phyloP scores from a whole-genome alignment of 2,888 invertebrate genomes.

The Leptinotarsa tumamoca region DNA sequence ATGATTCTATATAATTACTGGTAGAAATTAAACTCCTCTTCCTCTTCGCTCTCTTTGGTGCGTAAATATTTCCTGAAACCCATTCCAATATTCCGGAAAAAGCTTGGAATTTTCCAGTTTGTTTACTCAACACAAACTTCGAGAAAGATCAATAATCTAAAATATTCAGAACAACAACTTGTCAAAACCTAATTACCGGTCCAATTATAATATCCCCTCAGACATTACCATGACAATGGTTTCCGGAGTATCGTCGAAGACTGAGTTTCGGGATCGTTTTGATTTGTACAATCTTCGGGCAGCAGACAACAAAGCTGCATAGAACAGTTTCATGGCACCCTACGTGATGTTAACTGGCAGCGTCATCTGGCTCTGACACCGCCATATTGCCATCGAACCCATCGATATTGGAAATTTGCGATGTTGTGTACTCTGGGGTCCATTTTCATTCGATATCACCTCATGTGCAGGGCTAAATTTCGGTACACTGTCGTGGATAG shows the following conservation, averaged over 20 bases:
- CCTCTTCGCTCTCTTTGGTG: too few species aligned
- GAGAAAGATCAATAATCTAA: constrained; percentile 6
- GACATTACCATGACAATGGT: constrained; percentile 25
- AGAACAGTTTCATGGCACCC: constrained; percentile 38
- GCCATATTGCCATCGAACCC: constrained; percentile 57
- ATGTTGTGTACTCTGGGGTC: constrained; percentile 19
- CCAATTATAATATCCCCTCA: constrained; percentile 18
- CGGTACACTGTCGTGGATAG: background rate
- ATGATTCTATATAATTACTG: too few species aligned
- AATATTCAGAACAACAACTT: constrained; percentile 13
- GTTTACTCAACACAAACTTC: background rate
- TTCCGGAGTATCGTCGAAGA: constrained; percentile 17
- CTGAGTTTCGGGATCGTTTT: constrained; percentile 24
- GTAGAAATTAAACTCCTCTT: too few species aligned
- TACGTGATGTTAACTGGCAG: constrained; percentile 40
- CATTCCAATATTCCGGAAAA: background rate
- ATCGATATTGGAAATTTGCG: constrained; percentile 49
- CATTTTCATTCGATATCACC: background rate
- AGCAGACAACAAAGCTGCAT: constrained; percentile 38
- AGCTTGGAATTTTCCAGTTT: background rate
- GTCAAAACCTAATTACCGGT: constrained; percentile 10
- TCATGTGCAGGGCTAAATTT: background rate
- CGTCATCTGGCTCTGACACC: constrained; percentile 58
- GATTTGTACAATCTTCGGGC: constrained; percentile 35
- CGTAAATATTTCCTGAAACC: background rate